phyloP scores from a whole-genome alignment of 2,888 invertebrate genomes.

The Epirrhoe tristata region DNA sequence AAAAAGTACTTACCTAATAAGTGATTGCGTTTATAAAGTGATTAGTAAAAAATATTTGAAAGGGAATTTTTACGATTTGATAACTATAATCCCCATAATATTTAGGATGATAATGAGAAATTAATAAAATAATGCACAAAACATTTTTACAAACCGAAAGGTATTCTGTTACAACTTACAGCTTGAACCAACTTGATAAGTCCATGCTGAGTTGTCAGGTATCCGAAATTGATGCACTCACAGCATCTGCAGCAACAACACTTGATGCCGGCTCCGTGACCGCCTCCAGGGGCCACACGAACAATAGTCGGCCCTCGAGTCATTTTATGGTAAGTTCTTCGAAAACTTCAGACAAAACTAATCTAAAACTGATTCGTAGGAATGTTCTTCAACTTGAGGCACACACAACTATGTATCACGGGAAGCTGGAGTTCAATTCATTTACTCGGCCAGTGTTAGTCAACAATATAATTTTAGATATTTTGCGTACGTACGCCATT shows the following conservation, averaged over 20 bases:
- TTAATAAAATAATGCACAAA: too few species aligned
- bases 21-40: too few species aligned
- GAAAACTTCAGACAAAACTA: neutral
- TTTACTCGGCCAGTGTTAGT: constrained; percentile 73
- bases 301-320: constrained; percentile 81
- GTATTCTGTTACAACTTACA: constrained; percentile 79
- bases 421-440: constrained; percentile 72
- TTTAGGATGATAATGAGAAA: too few species aligned
- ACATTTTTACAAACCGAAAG: too few species aligned
- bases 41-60: too few species aligned
- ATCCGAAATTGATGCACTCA: constrained; percentile 91
- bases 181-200: constrained; percentile 91
- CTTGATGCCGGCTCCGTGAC: constrained; percentile 84
- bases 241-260: constrained; percentile 92
- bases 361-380: neutral
- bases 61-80: too few species aligned
- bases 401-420: constrained; percentile 51
- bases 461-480: constrained; percentile 80
- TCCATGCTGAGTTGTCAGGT: constrained; percentile 90
- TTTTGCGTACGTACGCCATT: constrained; percentile 58
- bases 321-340: constrained; percentile 51
- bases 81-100: too few species aligned
- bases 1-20: too few species aligned
- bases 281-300: constrained; percentile 69
- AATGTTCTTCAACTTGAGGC: constrained; percentile 17